These are phyloP conservation scores for Odocoileus virginianus DNA, from an alignment of 2,113 vertebrate genomes.

Conservation along the genomic window DNA sequence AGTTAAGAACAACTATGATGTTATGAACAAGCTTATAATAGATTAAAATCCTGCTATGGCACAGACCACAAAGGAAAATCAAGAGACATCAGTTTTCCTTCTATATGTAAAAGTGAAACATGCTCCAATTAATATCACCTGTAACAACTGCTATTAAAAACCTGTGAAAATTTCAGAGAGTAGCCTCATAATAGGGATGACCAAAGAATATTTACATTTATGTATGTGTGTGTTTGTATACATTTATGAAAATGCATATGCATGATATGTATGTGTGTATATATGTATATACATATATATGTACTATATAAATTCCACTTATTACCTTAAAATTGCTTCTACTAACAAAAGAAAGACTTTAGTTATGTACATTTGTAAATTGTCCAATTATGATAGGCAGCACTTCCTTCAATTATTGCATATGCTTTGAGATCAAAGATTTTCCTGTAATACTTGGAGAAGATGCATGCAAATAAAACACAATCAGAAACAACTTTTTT, in stretches of 20 bases:
- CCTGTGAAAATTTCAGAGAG: neutral
- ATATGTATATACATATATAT: neutral
- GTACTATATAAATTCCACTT: neutral
- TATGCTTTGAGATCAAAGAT: conserved; percentile 74
- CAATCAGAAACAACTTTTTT: conserved; percentile 4
- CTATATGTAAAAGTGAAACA: neutral
- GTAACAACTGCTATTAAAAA: neutral
- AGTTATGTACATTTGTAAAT: conserved; percentile 63
- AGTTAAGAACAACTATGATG: neutral
- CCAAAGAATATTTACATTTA: conserved; percentile 24
- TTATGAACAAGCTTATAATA: neutral
- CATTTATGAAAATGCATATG: neutral
- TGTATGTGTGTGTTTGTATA: neutral
- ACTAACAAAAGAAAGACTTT: conserved; percentile 47
- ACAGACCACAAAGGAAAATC: neutral
- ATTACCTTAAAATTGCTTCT: conserved; percentile 50
- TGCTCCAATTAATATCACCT: neutral
- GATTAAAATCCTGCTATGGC: neutral
- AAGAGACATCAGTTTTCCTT: neutral
- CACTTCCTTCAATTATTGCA: conserved; percentile 68
- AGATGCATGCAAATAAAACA: conserved; percentile 55
- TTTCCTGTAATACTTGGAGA: conserved; percentile 24
- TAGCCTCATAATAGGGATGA: conserved; percentile 47
- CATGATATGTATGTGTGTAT: conserved; percentile 18
- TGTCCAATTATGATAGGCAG: conserved; percentile 57